Conservation (phyloP, 2,797 vertebrate genomes). For the Notamacropus eugenii region DNA sequence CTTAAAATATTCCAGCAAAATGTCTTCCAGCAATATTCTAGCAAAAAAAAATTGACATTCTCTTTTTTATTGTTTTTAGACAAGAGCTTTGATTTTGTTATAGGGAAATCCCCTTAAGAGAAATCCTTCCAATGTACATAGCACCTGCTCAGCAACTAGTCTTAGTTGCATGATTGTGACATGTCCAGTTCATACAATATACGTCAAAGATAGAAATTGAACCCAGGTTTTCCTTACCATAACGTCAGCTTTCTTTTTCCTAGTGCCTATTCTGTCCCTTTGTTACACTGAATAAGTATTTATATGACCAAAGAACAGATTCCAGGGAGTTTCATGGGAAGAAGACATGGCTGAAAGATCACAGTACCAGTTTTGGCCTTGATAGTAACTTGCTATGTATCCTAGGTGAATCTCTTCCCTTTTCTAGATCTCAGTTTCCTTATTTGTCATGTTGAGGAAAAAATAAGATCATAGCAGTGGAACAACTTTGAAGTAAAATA, state of each 20-base stretch:
- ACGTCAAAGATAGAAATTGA: neutral
- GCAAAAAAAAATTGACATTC: neutral
- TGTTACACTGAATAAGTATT: neutral
- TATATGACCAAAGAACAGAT: neutral
- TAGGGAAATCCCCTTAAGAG: neutral
- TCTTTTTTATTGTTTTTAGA: neutral
- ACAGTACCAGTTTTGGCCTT: neutral
- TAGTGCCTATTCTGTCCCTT: neutral
- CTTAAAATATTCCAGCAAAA: neutral
- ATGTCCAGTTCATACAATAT: neutral
- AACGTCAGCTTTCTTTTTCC: neutral
- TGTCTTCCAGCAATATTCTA: neutral
- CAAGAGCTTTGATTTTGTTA: neutral
- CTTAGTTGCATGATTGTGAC: neutral
- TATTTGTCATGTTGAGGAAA: neutral
- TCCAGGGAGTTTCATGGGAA: neutral
- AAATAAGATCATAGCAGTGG: neutral
- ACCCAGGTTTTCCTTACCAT: neutral
- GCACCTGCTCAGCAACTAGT: neutral
- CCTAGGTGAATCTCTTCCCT: neutral
- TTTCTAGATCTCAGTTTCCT: neutral
- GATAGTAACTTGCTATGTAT: neutral
- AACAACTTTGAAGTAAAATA: neutral
- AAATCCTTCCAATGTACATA: neutral
- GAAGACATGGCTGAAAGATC: neutral